Percentiles rank a stretch among this genome's conserved stretches.
phyloP scores from a whole-genome alignment of 2,113 vertebrate genomes.

The Corydoras sp. region DNA sequence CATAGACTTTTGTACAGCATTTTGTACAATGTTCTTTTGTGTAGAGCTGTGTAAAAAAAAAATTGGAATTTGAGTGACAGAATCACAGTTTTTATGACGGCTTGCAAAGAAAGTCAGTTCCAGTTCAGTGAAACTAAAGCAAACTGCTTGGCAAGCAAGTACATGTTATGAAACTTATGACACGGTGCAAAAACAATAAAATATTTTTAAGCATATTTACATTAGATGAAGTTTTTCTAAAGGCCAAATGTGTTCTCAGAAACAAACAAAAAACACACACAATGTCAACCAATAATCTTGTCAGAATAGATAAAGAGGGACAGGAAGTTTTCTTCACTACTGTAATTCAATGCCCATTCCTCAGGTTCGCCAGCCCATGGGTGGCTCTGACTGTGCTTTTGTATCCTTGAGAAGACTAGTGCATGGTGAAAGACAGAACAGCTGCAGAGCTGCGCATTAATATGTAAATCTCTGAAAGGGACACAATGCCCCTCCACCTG shows the following conservation, averaged over 20 bases:
- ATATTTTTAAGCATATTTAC: background rate
- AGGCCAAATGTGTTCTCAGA: background rate
- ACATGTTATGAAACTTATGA: too few relatives aligned
- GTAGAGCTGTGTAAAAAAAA: too few relatives aligned
- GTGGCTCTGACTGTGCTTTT: slow-evolving; percentile 39
- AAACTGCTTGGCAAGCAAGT: slow-evolving; percentile 6
- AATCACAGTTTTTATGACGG: slow-evolving; percentile 32
- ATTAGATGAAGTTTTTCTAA: background rate
- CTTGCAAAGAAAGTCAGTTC: slow-evolving; percentile 7
- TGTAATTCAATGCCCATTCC: slow-evolving; percentile 33
- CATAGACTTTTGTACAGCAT: too few relatives aligned
- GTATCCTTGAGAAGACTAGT: slow-evolving; percentile 29
- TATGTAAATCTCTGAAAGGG: slow-evolving; percentile 41
- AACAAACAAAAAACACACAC: background rate
- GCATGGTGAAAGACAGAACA: slow-evolving; percentile 45
- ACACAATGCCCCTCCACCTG: slow-evolving; percentile 39
- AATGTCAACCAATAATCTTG: background rate
- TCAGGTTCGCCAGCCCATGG: slow-evolving; percentile 25
- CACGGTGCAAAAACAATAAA: background rate
- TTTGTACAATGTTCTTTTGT: too few relatives aligned
- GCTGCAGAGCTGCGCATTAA: slow-evolving; percentile 40
- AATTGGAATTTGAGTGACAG: slow-evolving; percentile 3
- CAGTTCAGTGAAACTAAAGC: slow-evolving; percentile 7
- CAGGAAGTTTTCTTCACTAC: slow-evolving; percentile 18
- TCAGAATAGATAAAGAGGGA: background rate